A percentile compares a stretch with the other conserved stretches of the same genome.
phyloP scores from a whole-genome alignment of 2,888 invertebrate genomes.

The Leptopterna dolabrata region DNA sequence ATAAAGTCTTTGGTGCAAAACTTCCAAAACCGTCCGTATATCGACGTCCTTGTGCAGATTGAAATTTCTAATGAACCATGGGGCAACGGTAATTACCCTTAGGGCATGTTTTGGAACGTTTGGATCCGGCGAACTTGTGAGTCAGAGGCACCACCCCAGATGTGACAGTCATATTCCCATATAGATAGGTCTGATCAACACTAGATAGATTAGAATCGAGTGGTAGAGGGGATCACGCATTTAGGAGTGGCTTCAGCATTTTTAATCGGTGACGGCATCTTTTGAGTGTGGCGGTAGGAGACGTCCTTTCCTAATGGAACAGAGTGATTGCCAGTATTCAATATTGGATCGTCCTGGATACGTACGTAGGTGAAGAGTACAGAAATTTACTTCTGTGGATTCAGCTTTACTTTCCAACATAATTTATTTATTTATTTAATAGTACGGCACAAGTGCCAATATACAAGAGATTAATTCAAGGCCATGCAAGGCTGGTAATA shows the following conservation, averaged over 20 bases:
- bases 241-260: not conserved
- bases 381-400: too few species aligned
- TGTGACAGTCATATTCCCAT: not conserved
- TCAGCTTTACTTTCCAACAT: too few species aligned
- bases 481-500: too few species aligned
- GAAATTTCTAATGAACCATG: not conserved
- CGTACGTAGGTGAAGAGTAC: too few species aligned
- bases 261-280: not conserved
- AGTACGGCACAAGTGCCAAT: too few species aligned
- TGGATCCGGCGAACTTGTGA: not conserved
- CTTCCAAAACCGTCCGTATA: not conserved
- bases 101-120: not conserved
- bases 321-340: too few species aligned
- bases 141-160: constrained; percentile 4
- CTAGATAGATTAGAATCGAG: not conserved
- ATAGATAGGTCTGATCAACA: not conserved
- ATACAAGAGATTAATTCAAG: too few species aligned
- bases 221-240: not conserved
- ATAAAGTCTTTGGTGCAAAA: not conserved
- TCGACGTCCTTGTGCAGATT: not conserved
- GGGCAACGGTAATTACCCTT: not conserved
- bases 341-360: too few species aligned
- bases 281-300: not conserved
- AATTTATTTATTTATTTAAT: too few species aligned
- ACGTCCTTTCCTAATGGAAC: too few species aligned